Evolutionary conservation across 2,888 invertebrate genomes (phyloP), one percentile per base, ranked within the genome.

Genomic region (Melanotus villosus): DNA sequence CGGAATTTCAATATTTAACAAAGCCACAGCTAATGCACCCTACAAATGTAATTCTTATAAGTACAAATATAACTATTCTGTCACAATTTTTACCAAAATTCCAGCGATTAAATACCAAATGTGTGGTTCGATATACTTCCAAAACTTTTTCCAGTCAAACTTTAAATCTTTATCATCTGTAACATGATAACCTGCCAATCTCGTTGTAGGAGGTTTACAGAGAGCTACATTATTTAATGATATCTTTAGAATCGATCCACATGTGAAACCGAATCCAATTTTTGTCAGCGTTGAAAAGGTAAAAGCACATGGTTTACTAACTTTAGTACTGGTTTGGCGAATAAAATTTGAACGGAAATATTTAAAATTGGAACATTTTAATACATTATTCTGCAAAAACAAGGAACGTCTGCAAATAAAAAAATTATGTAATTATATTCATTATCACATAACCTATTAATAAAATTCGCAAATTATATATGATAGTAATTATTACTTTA

Each of bases 1-100:
- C 0, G 97, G 97, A 77, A 97, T 94, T 86, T 95, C 91, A 65
- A 97, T 94, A 82, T 97, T 98, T 67, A 97, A 87, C 73, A 94
- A 86, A 10, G 97, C 97, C 21, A 96, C 96, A 59, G 92, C 88
- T 65, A 97, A 84, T 2, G 97, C 96, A 68, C 95, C 94, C 96
- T 97, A 85, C 64, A 76, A 38, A 38, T 6, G 38, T 70, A 69
- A 56, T 72, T n/a, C n/a, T n/a, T 64, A 38, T 6, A 38, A 26
- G n/a, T 38, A 38, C n/a, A 38, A n/a, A 38, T 4, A 10, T 5
- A 6, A 38, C 14, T 38, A 38, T 14, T 6, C 38, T n/a, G n/a
- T 26, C 4, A 6, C 3, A 38, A 38, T 38, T 88, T 91, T 90
- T 85, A 96, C 96, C 78, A 89, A 87, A 78, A 97, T 87, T 66